Evolutionary conservation across 1,140 invertebrate genomes (phyloP).

Genomic region (Tigriopus japonicus): DNA sequence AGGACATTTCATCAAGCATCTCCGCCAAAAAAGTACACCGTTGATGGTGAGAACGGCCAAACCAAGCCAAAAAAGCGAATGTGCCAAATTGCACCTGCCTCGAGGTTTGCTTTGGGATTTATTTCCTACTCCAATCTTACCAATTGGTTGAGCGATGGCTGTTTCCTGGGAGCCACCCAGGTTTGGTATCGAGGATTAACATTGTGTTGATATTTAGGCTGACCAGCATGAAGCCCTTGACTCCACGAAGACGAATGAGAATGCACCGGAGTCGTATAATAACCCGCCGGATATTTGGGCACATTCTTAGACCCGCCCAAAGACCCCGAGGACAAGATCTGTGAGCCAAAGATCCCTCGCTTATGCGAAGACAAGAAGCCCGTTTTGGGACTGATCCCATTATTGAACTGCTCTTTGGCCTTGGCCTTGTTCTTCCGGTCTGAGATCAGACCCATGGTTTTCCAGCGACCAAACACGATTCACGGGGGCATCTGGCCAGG

Average conservation of each 20-base stretch:
- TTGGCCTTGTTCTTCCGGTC: no score
- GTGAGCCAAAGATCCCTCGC: no score
- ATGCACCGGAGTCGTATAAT: slow-evolving; percentile 11
- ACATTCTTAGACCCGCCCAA: neutral
- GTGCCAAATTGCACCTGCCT: neutral
- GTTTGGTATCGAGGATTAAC: slow-evolving; percentile 13
- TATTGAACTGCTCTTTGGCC: no score
- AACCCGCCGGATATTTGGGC: slow-evolving; percentile 8
- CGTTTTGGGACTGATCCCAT: no score
- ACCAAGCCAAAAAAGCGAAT: neutral
- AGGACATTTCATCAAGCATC: neutral
- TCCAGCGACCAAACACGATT: no score
- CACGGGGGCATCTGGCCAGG: no score
- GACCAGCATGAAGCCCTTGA: neutral
- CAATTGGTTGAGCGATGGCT: slow-evolving; percentile 9
- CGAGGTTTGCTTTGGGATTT: neutral
- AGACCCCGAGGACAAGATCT: no score
- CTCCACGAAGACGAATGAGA: no score
- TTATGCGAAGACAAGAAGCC: no score
- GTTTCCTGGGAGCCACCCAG: slow-evolving; percentile 14
- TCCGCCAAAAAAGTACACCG: neutral
- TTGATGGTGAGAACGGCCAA: neutral
- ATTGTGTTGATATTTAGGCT: slow-evolving; percentile 1
- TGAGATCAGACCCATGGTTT: no score
- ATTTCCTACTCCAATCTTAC: neutral